Evolutionary conservation across 2,888 invertebrate genomes (phyloP).

Genomic region (Dynastes grantii): DNA sequence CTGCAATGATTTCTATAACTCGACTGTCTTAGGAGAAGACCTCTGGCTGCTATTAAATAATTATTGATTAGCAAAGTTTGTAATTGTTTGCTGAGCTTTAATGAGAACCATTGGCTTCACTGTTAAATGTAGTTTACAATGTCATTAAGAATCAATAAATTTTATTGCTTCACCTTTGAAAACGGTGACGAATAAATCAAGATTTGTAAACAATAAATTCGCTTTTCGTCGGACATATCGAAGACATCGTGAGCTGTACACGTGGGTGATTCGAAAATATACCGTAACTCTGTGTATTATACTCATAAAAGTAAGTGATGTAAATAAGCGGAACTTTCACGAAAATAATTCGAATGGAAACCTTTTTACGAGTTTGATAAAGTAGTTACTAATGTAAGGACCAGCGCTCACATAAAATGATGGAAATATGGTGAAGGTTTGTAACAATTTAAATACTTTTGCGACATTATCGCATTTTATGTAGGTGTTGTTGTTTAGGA

Average conservation of each 20-base stretch:
- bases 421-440: slow-evolving; percentile 5
- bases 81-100: no score
- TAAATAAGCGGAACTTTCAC: slow-evolving; percentile 30
- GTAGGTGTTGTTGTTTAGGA: background rate
- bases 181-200: slow-evolving; percentile 2
- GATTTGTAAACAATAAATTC: slow-evolving; percentile 19
- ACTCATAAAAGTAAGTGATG: slow-evolving; percentile 9
- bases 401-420: background rate
- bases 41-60: no score
- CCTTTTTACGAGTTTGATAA: slow-evolving; percentile 34
- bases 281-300: background rate
- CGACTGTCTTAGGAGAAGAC: no score
- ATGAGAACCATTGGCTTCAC: no score
- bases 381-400: slow-evolving; percentile 1
- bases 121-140: no score
- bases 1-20: no score
- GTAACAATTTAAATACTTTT: background rate
- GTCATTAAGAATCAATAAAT: slow-evolving; percentile 12
- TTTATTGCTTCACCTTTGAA: background rate
- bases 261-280: slow-evolving; percentile 23
- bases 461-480: background rate
- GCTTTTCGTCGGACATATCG: background rate
- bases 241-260: slow-evolving; percentile 1
- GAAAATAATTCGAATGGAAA: slow-evolving; percentile 26
- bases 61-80: no score